Evolutionary conservation across 2,113 vertebrate genomes (phyloP), one percentile per base, ranked within the genome.

Genomic region (Pantherophis guttatus): DNA sequence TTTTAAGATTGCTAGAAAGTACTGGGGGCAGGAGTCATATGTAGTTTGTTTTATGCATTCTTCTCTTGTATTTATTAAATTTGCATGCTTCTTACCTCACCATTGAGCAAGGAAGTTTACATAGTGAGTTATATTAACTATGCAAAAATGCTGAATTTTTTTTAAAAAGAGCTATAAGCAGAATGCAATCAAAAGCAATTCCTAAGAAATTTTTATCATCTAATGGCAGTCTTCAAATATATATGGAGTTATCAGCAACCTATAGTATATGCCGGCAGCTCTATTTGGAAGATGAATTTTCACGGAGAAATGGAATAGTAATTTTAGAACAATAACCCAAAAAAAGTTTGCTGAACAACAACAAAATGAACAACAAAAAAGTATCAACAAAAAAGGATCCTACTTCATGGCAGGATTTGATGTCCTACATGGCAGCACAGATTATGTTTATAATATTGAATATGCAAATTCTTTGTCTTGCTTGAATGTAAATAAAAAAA

Each of bases 281-380:
- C 88, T 90, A 93, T 23, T 89, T 95, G 85, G 92, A 94, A 94
- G 94, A 94, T 86, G 89, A 92, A 86, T 39, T 94, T 94, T 94
- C 44, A 94, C 52, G 57, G 23, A 94, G 85, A 87, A 58, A 59
- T 93, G 95, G 95, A 50, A 81, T 23, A 87, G 24, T 93, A 91
- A 93, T 93, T 96, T 96, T 53, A 87, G 95, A 94, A 13, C 94
- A 92, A 95, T n/a, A 91, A 86, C 88, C 88, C 94, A 87, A 94
- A 13, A 75, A 93, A 95, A 86, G 48, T 75, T 15, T 93, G 59
- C 90, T 29, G 88, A 86, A 93, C 90, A 70, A 86, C 70, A 90
- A 90, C n/a, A 54, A 62, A 58, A 94, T 91, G 92, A 90, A 50
- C 57, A 58, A 29, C 52, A 52, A 52, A 52, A 52, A 52, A 52